Base-by-base conservation (phyloP, 2,888 invertebrate genomes). In the Hypercompe scribonia region DNA sequence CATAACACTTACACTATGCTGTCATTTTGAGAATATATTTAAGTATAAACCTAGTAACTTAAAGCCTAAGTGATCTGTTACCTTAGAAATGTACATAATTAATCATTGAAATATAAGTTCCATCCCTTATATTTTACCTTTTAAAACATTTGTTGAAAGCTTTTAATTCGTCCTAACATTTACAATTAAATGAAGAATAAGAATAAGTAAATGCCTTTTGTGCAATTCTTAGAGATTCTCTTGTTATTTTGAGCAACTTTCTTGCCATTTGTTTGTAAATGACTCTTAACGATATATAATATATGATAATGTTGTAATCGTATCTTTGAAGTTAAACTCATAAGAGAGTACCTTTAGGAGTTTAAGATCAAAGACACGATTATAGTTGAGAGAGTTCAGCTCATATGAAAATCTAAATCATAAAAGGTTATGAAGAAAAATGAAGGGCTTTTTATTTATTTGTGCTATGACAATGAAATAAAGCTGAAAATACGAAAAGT, bases 131-230 rank as follows among this genome's bases (percentile, higher is more conserved):
- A 28, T 42, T 10, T n/a, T 10, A 8, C 33, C 34, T 3, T 54
- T 50, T 54, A 58, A 69, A 61, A 54, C 21, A 70, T 71, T 70
- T 58, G 66, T 21, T 72, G 36, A 65, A 65, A 65, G 54, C 65
- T 54, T 73, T 73, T 69, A 39, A 70, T 66, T 65, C 31, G 50
- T 65, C 24, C 34, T 39, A 65, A 58, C 46, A 42, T 69, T 73
- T 73, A 10, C 65, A 69, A 73, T 73, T 73, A 68, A 73, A 42
- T 54, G 65, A 42, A 39, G 34, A 61, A 73, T 65, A 42, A 73
- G 65, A 69, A 69, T 69, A 68, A 72, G 65, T 72, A 33, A 36
- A 54, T 18, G 50, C 33, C 8, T 64, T 68, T 72, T 33, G 63
- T 61, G 50, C 24, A 67, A 36, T 66, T 31, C 7, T n/a, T 33